These are phyloP conservation scores for Caenorhabditis zanzibari DNA, from an alignment of 2,888 invertebrate genomes.

Conservation along the genomic window DNA sequence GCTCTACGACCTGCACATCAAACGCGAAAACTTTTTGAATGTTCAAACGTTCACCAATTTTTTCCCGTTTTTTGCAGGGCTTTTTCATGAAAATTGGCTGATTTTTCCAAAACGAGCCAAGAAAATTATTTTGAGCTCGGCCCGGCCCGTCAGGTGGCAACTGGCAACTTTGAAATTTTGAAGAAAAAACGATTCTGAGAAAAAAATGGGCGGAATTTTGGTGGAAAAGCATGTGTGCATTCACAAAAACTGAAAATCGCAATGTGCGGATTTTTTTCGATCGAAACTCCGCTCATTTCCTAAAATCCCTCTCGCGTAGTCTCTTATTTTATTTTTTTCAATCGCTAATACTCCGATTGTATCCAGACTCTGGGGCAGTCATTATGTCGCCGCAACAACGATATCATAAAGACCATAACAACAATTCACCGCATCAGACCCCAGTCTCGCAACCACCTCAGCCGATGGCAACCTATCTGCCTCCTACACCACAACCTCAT, in stretches of 20 bases:
- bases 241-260: too few species aligned
- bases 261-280: too few species aligned
- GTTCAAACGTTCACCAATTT: too few species aligned
- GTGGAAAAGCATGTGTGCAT: too few species aligned
- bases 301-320: too few species aligned
- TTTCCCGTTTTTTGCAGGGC: neutral
- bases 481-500: slow-evolving; percentile 4
- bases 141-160: too few species aligned
- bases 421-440: slow-evolving; percentile 25
- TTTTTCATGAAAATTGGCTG: neutral
- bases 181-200: too few species aligned
- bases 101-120: neutral
- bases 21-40: neutral
- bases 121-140: too few species aligned
- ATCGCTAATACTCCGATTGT: neutral
- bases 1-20: slow-evolving; percentile 16
- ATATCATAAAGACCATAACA: slow-evolving; percentile 12
- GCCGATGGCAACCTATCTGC: neutral
- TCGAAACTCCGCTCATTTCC: too few species aligned
- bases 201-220: too few species aligned
- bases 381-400: slow-evolving; percentile 48
- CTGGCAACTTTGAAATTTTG: too few species aligned
- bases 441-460: slow-evolving; percentile 1
- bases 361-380: slow-evolving; percentile 10
- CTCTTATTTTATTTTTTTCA: neutral